Percentiles rank a stretch among this genome's conserved stretches.
These are phyloP conservation scores for Cyrtonyx montezumae DNA, from an alignment of 2,113 vertebrate genomes.

Conservation along the genomic window DNA sequence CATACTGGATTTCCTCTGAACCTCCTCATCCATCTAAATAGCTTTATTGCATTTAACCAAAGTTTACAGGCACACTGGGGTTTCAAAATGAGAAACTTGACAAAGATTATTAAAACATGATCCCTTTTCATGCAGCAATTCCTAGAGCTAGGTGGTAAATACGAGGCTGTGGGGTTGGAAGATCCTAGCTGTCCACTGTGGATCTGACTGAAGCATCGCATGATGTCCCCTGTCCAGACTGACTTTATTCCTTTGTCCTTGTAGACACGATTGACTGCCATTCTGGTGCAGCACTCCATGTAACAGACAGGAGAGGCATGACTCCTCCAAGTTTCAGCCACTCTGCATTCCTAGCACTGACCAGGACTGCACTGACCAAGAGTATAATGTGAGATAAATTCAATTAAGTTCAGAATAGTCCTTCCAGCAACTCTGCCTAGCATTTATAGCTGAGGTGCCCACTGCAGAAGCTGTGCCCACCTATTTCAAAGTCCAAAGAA, in stretches of 20 bases:
- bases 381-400: background rate
- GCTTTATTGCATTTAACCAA: background rate
- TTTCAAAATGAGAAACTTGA: background rate
- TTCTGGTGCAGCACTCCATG: background rate
- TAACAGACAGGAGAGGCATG: background rate
- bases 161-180: background rate
- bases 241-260: background rate
- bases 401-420: background rate
- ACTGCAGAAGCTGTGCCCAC: background rate
- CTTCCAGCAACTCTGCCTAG: background rate
- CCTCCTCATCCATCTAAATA: background rate
- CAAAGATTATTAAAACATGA: background rate
- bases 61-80: background rate
- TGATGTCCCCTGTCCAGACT: background rate
- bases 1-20: background rate
- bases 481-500: background rate
- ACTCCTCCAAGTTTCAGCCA: background rate
- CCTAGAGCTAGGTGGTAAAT: background rate
- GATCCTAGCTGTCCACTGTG: background rate
- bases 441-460: background rate
- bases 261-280: rapidly evolving
- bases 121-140: background rate
- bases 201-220: background rate
- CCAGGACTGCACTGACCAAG: background rate
- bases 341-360: background rate